Evolutionary conservation across 2,888 invertebrate species (phyloP).

Genomic region (Epirrhoe tristata): DNA sequence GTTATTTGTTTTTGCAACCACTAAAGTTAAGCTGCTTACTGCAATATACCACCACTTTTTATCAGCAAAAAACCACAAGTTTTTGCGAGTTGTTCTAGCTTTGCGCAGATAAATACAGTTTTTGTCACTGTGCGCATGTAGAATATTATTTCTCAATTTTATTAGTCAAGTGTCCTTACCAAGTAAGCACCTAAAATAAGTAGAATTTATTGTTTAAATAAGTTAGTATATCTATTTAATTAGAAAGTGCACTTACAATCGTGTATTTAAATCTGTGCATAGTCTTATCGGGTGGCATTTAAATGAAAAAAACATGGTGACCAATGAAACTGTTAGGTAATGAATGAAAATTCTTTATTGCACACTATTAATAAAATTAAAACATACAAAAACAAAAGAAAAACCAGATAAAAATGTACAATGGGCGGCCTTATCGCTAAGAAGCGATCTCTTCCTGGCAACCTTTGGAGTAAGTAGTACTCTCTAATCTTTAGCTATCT

Average conservation of each 20-base stretch:
- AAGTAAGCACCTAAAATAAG: neutral
- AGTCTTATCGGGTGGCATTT: constrained; percentile 30
- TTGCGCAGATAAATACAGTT: neutral
- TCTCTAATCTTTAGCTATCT: too few species aligned
- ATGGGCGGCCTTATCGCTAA: too few species aligned
- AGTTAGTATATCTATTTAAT: constrained; percentile 49
- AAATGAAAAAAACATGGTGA: neutral
- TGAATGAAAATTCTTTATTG: too few species aligned
- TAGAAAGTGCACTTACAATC: constrained; percentile 63
- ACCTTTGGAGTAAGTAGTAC: too few species aligned
- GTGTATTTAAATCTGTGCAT: constrained; percentile 64
- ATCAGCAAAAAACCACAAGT: neutral
- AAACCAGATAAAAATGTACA: too few species aligned
- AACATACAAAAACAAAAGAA: too few species aligned
- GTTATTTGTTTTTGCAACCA: constrained; percentile 9
- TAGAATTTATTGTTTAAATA: neutral
- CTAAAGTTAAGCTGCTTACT: neutral
- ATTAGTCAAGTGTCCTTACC: too few species aligned
- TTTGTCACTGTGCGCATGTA: neutral
- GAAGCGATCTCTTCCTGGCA: too few species aligned
- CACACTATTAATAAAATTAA: too few species aligned
- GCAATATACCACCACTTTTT: neutral
- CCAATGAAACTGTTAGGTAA: too few species aligned
- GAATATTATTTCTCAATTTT: neutral
- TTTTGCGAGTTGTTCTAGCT: neutral